phyloP scores from a whole-genome alignment of 1,140 invertebrate genomes.

The Drosophila busckii region DNA sequence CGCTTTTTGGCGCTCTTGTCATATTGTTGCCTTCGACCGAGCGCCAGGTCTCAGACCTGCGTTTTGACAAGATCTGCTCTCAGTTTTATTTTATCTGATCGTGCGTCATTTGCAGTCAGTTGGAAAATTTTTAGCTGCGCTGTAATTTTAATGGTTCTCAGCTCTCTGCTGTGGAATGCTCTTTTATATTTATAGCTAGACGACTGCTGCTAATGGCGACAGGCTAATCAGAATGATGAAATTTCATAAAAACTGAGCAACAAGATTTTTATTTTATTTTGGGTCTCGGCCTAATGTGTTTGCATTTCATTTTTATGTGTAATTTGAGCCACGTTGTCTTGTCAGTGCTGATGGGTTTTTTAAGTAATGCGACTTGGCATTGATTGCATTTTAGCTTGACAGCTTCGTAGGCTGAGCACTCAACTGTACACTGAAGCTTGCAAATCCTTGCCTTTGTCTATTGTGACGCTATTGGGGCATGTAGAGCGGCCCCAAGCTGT shows the following conservation, averaged over 20 bases:
- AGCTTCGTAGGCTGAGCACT: slow-evolving; percentile 35
- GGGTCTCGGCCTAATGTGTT: slow-evolving; percentile 13
- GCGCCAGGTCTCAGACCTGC: too few relatives aligned
- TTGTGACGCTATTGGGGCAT: slow-evolving; percentile 1
- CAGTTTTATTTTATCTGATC: slow-evolving; percentile 61
- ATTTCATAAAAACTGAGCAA: too few relatives aligned
- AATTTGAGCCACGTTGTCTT: slow-evolving; percentile 48
- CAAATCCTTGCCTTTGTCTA: too few relatives aligned
- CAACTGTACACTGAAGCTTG: too few relatives aligned
- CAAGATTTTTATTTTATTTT: slow-evolving; percentile 1
- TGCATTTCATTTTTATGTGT: slow-evolving; percentile 24
- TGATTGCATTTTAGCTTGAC: slow-evolving; percentile 52
- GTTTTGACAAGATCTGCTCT: slow-evolving; percentile 70
- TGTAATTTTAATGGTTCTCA: slow-evolving; percentile 68
- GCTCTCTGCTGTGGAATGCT: background rate
- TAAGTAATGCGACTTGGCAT: slow-evolving; percentile 52
- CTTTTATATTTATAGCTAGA: slow-evolving; percentile 52
- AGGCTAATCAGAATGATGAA: slow-evolving; percentile 66
- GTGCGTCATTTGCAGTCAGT: slow-evolving; percentile 56
- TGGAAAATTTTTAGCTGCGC: slow-evolving; percentile 53
- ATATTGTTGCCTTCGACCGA: slow-evolving; percentile 50
- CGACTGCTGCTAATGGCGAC: slow-evolving; percentile 24
- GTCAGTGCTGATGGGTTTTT: slow-evolving; percentile 38
- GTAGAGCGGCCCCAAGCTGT: slow-evolving; percentile 18
- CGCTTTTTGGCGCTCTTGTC: slow-evolving; percentile 30